Conservation (phyloP, 2,888 invertebrate species). For the Aphidoletes aphidimyza region DNA sequence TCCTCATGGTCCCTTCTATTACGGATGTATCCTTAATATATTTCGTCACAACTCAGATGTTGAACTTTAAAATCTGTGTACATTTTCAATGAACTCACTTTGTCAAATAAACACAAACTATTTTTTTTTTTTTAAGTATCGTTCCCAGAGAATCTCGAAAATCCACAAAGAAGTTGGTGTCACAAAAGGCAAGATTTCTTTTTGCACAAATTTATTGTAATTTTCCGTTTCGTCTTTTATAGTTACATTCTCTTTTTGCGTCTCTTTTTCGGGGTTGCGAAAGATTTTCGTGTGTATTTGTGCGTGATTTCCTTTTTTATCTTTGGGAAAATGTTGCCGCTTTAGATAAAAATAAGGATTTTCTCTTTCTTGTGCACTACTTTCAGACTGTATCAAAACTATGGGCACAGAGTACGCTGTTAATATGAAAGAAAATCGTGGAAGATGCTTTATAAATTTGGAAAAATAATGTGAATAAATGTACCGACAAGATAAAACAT, state of each 20-base stretch:
- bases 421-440: background rate
- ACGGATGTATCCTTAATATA: too few species aligned
- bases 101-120: too few species aligned
- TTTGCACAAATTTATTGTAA: constrained; percentile 39
- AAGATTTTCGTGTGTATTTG: background rate
- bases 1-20: too few species aligned
- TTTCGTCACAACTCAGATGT: too few species aligned
- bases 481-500: constrained; percentile 45
- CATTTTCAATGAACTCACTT: too few species aligned
- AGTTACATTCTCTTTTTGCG: too few species aligned
- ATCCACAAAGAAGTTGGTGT: background rate
- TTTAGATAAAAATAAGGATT: constrained; percentile 14
- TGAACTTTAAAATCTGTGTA: too few species aligned
- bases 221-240: constrained; percentile 20
- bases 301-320: too few species aligned
- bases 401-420: background rate
- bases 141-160: too few species aligned
- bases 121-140: too few species aligned
- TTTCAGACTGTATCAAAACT: too few species aligned
- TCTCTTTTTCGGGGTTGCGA: background rate
- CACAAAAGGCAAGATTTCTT: constrained; percentile 9
- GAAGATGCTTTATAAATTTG: background rate
- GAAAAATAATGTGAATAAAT: constrained; percentile 35
- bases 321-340: constrained; percentile 6
- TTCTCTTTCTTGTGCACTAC: background rate